phyloP scores from a whole-genome alignment of 2,113 vertebrate genomes.

The Heliornis fulica region DNA sequence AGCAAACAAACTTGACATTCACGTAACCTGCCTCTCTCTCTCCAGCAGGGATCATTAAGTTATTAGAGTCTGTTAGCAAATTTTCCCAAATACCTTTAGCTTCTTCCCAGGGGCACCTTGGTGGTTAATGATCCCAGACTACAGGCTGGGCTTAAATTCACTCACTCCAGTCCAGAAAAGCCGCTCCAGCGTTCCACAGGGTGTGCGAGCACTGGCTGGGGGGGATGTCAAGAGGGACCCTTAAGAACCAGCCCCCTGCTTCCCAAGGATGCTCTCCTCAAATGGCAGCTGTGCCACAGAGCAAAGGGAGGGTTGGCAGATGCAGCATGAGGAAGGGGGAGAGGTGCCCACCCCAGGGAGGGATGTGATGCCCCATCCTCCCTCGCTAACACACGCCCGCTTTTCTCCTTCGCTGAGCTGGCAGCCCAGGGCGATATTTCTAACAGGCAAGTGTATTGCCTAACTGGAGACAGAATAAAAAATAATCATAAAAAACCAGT shows the following conservation, averaged over 20 bases:
- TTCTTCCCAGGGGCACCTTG: constrained; percentile 59
- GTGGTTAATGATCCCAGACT: constrained; percentile 61
- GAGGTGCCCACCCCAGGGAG: not conserved
- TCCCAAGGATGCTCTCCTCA: not conserved
- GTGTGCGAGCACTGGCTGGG: rapidly evolving
- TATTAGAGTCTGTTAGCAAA: constrained; percentile 58
- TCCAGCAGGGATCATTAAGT: constrained; percentile 54
- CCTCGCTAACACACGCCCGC: not conserved
- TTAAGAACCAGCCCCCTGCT: not conserved
- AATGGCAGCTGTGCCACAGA: not conserved
- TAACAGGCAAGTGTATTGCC: constrained; percentile 62
- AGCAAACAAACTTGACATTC: constrained; percentile 56
- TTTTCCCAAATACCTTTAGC: constrained; percentile 59
- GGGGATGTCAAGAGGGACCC: not conserved
- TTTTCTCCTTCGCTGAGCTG: constrained; percentile 61
- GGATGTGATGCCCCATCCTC: not conserved
- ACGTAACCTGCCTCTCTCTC: constrained; percentile 33
- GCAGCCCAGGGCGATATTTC: constrained; percentile 62
- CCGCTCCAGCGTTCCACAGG: not conserved
- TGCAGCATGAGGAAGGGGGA: not conserved
- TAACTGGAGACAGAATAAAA: constrained; percentile 67
- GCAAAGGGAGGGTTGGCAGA: rapidly evolving
- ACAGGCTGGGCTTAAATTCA: not conserved
- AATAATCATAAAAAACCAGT: constrained; percentile 65
- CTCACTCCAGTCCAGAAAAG: not conserved